Base-by-base conservation (phyloP, 2,888 invertebrate species). In the Melitaea athalia region DNA sequence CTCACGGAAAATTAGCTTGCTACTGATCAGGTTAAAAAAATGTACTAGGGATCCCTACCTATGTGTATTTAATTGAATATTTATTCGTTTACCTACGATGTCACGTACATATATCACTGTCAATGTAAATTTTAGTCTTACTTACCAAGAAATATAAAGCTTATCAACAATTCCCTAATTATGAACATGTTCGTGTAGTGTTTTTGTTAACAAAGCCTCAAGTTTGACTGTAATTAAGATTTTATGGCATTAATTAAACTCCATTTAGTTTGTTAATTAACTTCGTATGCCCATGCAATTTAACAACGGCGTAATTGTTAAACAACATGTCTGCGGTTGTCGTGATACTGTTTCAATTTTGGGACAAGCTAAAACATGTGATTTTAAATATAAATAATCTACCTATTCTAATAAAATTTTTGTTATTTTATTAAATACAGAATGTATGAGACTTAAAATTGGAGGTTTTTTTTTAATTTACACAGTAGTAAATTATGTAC, bases 241-340 rank as follows among this genome's bases (percentile, higher is more conserved):
- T 67, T 67, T 62, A 64, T 61, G 61, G 57, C 57, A 57, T 47
- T 64, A 61, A 67, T 70, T 67, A 57, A 67, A 64, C 53, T 45
- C 49, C 49, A 59, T 63, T 63, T 42, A 61, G 38, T 61, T 66
- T 38, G 43, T 42, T 67, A 67, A 67, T 67, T 67, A 47, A 49
- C 15, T 42, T 52, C 42, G 57, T 38, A 42, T 57, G 62, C 49
- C 49, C 62, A 67, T 62, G 55, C 66, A 57, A 63, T 62, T 67
- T 57, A 15, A 57, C 42, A 57, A 57, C 57, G 42, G 38, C 7
- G 11, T 55, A 33, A 55, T 55, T 55, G 53, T n/a, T 55, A 33
- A 55, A n/a, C 24, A 31, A n/a, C 53, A 31, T 33, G 53, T 33
- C 14, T 7, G 31, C 33, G 31, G 12, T 7, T 33, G 31, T 55